These are phyloP conservation scores for Drosophila peninsularis DNA, from an alignment of 2,888 invertebrate species.

Conservation along the genomic window DNA sequence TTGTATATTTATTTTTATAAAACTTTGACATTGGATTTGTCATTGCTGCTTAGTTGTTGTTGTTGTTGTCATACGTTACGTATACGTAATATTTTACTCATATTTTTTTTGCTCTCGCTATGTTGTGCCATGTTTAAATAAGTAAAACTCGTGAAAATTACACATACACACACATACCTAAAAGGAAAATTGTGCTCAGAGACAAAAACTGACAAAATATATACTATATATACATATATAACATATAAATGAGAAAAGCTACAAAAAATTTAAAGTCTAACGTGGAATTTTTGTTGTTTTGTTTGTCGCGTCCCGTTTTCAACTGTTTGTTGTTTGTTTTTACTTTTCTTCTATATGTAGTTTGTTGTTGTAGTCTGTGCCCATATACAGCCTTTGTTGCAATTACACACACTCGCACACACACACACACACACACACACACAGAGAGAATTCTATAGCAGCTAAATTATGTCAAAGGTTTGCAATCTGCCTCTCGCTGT, in stretches of 20 bases:
- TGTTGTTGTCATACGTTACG: slow-evolving; percentile 51
- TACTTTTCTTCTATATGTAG: not conserved
- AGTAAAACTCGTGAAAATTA: slow-evolving; percentile 27
- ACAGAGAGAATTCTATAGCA: slow-evolving; percentile 15
- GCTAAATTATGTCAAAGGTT: slow-evolving; percentile 73
- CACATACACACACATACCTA: slow-evolving; percentile 12
- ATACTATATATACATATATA: not conserved
- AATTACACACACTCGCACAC: slow-evolving; percentile 37
- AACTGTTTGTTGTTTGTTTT: slow-evolving; percentile 42
- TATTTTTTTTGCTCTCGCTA: slow-evolving; percentile 10
- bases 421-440: slow-evolving; percentile 27
- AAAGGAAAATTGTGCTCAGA: slow-evolving; percentile 31
- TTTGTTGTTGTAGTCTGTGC: slow-evolving; percentile 37
- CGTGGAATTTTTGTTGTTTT: slow-evolving; percentile 35
- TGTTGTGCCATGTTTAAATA: slow-evolving; percentile 32
- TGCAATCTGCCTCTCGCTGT: slow-evolving; percentile 39
- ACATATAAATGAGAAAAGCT: not conserved
- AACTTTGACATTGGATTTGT: slow-evolving; percentile 83
- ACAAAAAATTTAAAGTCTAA: slow-evolving; percentile 13
- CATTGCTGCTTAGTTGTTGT: slow-evolving; percentile 67
- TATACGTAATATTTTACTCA: slow-evolving; percentile 68
- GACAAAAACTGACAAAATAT: not conserved
- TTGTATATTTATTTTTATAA: slow-evolving; percentile 77
- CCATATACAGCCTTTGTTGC: slow-evolving; percentile 68
- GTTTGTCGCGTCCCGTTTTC: slow-evolving; percentile 44